phyloP scores from a whole-genome alignment of 2,113 vertebrate species.

The Onychostruthus taczanowskii region DNA sequence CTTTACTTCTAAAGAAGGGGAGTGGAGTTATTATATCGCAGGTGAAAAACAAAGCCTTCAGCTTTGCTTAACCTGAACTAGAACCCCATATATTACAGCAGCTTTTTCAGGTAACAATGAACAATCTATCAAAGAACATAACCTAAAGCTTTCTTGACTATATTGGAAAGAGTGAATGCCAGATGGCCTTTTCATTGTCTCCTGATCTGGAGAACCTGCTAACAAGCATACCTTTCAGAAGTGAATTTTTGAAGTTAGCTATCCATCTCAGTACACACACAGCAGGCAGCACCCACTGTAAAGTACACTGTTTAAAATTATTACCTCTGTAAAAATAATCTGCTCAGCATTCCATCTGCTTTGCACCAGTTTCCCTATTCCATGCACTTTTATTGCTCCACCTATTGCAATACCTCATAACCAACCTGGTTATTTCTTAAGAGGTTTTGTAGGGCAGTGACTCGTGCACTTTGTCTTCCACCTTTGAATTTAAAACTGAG shows the following conservation, averaged over 20 bases:
- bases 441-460: background rate
- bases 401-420: background rate
- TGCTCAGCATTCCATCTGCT: slow-evolving; percentile 9
- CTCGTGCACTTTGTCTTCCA: background rate
- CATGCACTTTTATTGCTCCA: background rate
- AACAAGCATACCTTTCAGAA: background rate
- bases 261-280: background rate
- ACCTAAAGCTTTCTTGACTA: background rate
- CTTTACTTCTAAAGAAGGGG: background rate
- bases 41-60: background rate
- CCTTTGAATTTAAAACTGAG: background rate
- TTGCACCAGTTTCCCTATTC: background rate
- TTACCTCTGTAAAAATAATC: background rate
- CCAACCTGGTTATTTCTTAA: background rate
- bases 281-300: background rate
- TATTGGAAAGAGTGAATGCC: background rate
- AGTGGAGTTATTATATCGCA: background rate
- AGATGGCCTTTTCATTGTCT: background rate
- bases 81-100: background rate
- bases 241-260: background rate
- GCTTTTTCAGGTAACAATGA: slow-evolving; percentile 11
- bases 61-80: slow-evolving; percentile 21
- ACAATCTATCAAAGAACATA: background rate
- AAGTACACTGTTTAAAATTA: background rate
- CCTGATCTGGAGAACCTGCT: background rate